Evolutionary conservation across 2,888 invertebrate species (phyloP), one percentile per base, ranked within the genome.

Genomic region (Sminthurinus aureus): DNA sequence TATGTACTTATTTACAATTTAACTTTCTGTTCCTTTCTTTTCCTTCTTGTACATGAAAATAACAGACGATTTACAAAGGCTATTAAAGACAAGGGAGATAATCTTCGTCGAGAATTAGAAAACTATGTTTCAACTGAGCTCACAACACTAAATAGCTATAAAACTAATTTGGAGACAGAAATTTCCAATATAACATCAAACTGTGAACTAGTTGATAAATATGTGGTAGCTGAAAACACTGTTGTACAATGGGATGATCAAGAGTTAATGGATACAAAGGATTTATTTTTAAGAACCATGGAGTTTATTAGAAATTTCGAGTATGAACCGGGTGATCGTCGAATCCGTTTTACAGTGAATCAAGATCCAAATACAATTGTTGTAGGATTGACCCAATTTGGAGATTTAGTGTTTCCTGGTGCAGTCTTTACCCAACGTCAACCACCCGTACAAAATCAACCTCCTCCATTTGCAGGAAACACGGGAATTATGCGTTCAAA

Each of bases 151-250:
- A 94, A 94, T 83, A 94, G 95, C 87, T 93, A 98, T 80, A 97
- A 97, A 91, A 97, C 97, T 91, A 98, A 97, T 91, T 92, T 99
- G 89, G 98, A 98, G 90, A 93, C 95, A 90, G 99, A 99, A 91
- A 95, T 98, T 90, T 94, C 95, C 88, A 99, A 98, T 91, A 97
- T 99, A 89, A 94, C 95, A 90, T 97, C 98, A 90, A 99, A 98
- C 91, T 98, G 98, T 91, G 98, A 98, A 91, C 92, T 98, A 90
- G 96, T 97, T 79, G 98, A 98, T 91, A 97, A 97, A 90, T 95
- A 97, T 90, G 96, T 97, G 93, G 85, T 88, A 20, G 88, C 89
- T 26, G 89, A 89, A 15, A 95, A 94, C 89, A 96, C 96, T 88
- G 94, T 94, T 0, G 64, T 84, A n/a, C 85, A 87, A 69, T 96